Conservation (phyloP, 2,797 vertebrate species). For the Falco novaeseelandiae region DNA sequence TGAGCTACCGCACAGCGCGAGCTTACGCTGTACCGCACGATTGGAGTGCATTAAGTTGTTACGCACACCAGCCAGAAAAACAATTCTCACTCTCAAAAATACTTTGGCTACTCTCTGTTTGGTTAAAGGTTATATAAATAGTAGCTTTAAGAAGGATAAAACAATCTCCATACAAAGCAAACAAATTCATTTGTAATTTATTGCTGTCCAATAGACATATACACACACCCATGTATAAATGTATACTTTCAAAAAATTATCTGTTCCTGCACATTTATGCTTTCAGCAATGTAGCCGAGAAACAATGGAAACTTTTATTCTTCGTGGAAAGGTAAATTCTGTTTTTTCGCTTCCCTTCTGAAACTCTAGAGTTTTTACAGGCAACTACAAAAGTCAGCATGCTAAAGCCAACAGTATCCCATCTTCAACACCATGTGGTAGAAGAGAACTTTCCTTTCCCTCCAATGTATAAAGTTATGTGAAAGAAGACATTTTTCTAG, state of each 20-base stretch:
- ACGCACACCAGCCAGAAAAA: slow-evolving; percentile 53
- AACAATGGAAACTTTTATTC: slow-evolving; percentile 68
- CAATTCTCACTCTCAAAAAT: slow-evolving; percentile 75
- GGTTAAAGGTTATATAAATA: slow-evolving; percentile 83
- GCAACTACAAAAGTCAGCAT: slow-evolving; percentile 62
- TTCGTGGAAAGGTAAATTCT: slow-evolving; percentile 71
- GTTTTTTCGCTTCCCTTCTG: slow-evolving; percentile 70
- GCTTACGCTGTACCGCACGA: not conserved
- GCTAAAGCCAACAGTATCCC: slow-evolving; percentile 62
- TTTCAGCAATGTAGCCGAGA: not conserved
- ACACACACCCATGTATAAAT: not conserved
- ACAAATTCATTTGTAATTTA: slow-evolving; percentile 80
- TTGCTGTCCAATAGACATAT: slow-evolving; percentile 50
- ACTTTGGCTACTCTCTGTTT: slow-evolving; percentile 73
- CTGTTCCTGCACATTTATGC: slow-evolving; percentile 26
- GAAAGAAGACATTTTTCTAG: slow-evolving; percentile 83
- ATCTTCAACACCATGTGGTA: slow-evolving; percentile 56
- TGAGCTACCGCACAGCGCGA: not conserved
- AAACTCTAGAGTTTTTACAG: slow-evolving; percentile 73
- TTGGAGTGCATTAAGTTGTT: slow-evolving; percentile 37
- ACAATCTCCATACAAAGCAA: slow-evolving; percentile 78
- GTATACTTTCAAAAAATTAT: slow-evolving; percentile 57
- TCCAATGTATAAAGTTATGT: slow-evolving; percentile 76
- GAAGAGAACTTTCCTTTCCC: slow-evolving; percentile 66
- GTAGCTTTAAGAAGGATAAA: slow-evolving; percentile 78